Conservation (phyloP, 2,888 invertebrate genomes). For the Neria commutata region DNA sequence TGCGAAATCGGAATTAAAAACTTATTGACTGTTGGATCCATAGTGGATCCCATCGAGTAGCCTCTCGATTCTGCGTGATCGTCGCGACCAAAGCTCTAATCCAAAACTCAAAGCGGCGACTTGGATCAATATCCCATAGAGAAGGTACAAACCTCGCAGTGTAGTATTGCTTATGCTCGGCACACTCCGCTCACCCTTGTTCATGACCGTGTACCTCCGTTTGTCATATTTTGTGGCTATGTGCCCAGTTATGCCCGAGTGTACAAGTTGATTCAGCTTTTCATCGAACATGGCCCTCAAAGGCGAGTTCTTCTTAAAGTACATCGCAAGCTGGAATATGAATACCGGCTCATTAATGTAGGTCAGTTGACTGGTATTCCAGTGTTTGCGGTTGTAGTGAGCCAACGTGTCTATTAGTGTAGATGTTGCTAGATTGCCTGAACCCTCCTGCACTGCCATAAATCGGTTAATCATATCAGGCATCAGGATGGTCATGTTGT, state of each 20-base stretch:
- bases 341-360: slow-evolving; percentile 44
- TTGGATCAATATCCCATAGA: slow-evolving; percentile 22
- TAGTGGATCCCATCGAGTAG: no score
- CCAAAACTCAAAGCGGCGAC: slow-evolving; percentile 27
- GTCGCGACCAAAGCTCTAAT: slow-evolving; percentile 28
- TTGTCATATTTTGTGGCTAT: slow-evolving; percentile 19
- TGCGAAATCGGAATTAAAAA: no score
- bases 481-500: slow-evolving; percentile 30
- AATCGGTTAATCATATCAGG: slow-evolving; percentile 24
- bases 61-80: no score
- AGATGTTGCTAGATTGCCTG: slow-evolving; percentile 7
- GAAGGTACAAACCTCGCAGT: slow-evolving; percentile 28
- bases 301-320: slow-evolving; percentile 43
- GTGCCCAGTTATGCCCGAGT: slow-evolving; percentile 38
- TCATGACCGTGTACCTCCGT: slow-evolving; percentile 14
- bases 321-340: slow-evolving; percentile 44
- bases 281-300: slow-evolving; percentile 39
- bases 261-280: slow-evolving; percentile 40
- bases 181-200: slow-evolving; percentile 8
- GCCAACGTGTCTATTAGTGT: slow-evolving; percentile 28
- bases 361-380: slow-evolving; percentile 37
- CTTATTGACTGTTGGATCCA: no score
- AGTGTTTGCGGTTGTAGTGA: slow-evolving; percentile 33
- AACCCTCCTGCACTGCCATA: slow-evolving; percentile 17
- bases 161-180: slow-evolving; percentile 26